phyloP scores from a whole-genome alignment of 2,888 invertebrate species.

The Sinelater perroti region DNA sequence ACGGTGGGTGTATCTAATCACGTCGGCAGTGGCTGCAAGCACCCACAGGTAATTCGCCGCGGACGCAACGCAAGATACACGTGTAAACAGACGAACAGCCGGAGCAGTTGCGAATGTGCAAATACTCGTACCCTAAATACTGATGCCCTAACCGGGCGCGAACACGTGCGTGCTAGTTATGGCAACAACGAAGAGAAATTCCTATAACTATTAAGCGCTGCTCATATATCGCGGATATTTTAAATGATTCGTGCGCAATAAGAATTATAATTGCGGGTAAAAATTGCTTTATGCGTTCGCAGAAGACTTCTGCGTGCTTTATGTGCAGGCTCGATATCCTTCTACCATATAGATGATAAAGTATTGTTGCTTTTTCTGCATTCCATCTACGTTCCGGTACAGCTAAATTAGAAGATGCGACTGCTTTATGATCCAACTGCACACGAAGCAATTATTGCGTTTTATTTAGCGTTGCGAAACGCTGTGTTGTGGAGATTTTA shows the following conservation, averaged over 20 bases:
- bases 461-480: too few relatives aligned
- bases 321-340: slow-evolving; percentile 16
- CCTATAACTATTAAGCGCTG: slow-evolving; percentile 39
- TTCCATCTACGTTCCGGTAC: slow-evolving; percentile 19
- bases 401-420: slow-evolving; percentile 20
- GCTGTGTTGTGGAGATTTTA: too few relatives aligned
- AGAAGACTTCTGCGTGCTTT: slow-evolving; percentile 27
- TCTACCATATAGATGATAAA: slow-evolving; percentile 15
- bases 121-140: slow-evolving; percentile 40
- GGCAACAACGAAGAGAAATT: slow-evolving; percentile 42
- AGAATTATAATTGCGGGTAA: slow-evolving; percentile 37
- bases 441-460: background rate
- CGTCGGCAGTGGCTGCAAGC: slow-evolving; percentile 2
- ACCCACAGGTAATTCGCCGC: slow-evolving; percentile 15
- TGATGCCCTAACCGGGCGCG: slow-evolving; percentile 37
- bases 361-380: slow-evolving; percentile 21
- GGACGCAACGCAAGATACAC: slow-evolving; percentile 11
- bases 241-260: slow-evolving; percentile 38
- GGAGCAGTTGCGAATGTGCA: slow-evolving; percentile 18
- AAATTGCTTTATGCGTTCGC: slow-evolving; percentile 35
- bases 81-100: slow-evolving; percentile 25
- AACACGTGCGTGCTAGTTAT: slow-evolving; percentile 45
- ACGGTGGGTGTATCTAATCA: slow-evolving; percentile 7
- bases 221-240: slow-evolving; percentile 34
- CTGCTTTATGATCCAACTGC: slow-evolving; percentile 10